Base-by-base conservation (phyloP, 2,888 invertebrate genomes). In the Plemyria rubiginata region DNA sequence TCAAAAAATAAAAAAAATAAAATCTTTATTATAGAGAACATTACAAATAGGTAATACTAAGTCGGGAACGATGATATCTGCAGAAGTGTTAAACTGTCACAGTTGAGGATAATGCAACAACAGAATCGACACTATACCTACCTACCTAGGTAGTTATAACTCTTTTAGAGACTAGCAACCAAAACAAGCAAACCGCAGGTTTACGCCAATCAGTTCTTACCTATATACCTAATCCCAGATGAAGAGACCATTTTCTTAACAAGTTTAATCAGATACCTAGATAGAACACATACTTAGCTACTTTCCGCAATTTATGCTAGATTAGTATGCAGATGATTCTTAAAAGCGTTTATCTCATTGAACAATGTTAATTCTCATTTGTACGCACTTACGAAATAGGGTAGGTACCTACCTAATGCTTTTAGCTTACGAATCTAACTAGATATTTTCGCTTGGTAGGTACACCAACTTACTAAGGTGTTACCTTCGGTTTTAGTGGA, bases 291-390 rank as follows among this genome's bases (percentile, higher is more conserved):
- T 62, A 45, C 45, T n/a, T n/a, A n/a, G n/a, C 45, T 45, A 16
- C 3, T 3, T 65, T 60, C 61, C 41, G 74, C 68, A 73, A 66
- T 68, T 74, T 70, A 62, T 70, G 70, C 65, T 67, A 69, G 70
- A 73, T 68, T 72, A 67, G 60, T 70, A 64, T 11, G 11, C 72
- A 73, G 73, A 74, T 70, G 76, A 77, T 71, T 70, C 71, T 73
- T 75, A 74, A 67, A 73, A 70, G 74, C 68, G 73, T 75, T 79
- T 74, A 74, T 74, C 74, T 74, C 72, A 75, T 78, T 77, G 78
- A 77, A 73, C 76, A 80, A 80, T 85, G 75, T 86, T 86, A 85
- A 76, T 81, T 81, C 72, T 78, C 73, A 84, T 86, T 78, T 32
- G 8, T 32, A 32, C 32, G 77, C 75, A 75, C 77, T 84, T 85